These are phyloP conservation scores for Spermophilus dauricus DNA, from an alignment of 2,113 vertebrate species.

Conservation along the genomic window DNA sequence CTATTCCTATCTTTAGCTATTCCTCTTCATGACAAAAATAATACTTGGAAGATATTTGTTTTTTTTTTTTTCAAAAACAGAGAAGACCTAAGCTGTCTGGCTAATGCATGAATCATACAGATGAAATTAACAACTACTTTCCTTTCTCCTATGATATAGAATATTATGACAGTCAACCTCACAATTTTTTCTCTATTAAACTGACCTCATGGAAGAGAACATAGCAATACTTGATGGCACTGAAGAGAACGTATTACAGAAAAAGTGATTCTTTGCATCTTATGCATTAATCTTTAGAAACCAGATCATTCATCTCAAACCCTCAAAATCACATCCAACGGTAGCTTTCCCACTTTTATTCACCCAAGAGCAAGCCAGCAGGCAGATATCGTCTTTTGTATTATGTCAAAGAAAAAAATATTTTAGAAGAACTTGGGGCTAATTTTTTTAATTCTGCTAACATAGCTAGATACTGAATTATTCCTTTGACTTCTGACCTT, in stretches of 20 bases:
- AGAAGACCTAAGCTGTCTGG: neutral
- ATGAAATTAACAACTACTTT: neutral
- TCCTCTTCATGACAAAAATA: conserved; percentile 9
- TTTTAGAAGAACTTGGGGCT: neutral
- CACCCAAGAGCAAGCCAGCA: neutral
- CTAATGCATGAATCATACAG: neutral
- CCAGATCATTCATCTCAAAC: neutral
- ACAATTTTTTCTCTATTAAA: neutral
- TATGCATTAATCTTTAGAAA: neutral
- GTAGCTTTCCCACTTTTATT: too few relatives aligned
- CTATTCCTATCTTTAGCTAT: neutral
- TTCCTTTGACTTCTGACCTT: neutral
- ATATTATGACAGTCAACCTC: neutral
- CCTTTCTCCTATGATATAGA: neutral
- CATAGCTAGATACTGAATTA: neutral
- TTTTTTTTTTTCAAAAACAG: neutral
- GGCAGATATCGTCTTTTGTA: neutral
- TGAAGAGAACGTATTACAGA: neutral
- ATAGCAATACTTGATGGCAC: neutral
- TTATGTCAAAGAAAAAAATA: neutral
- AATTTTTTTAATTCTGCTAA: neutral
- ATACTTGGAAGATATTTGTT: neutral
- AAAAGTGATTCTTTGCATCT: neutral
- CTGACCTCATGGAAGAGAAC: neutral
- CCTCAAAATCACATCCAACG: neutral